Evolutionary conservation across 2,113 vertebrate species (phyloP).

Genomic region (Passer montanus): DNA sequence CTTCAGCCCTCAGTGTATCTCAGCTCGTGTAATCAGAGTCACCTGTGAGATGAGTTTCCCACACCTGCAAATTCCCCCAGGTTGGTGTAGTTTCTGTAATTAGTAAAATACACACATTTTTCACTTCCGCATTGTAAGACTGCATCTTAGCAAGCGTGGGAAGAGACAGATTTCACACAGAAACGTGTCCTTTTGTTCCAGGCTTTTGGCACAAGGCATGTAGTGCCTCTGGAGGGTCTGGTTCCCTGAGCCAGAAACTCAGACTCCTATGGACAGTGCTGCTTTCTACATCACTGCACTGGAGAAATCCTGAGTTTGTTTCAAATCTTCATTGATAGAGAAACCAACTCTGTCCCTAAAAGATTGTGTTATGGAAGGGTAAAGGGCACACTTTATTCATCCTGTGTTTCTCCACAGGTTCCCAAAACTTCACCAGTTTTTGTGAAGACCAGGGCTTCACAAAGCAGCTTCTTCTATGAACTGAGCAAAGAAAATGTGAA

Average conservation of each 20-base stretch:
- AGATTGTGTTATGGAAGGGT: not conserved
- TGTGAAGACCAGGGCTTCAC: not conserved
- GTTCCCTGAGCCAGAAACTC: constrained; percentile 35
- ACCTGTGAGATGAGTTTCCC: not conserved
- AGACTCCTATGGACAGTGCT: not conserved
- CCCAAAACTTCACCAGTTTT: not conserved
- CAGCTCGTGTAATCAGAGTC: not conserved
- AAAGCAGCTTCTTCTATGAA: not conserved
- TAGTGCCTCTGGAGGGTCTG: constrained; percentile 3
- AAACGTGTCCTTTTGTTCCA: not conserved
- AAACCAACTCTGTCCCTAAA: not conserved
- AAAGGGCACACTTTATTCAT: not conserved
- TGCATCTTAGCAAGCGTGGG: not conserved
- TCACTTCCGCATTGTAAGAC: not conserved
- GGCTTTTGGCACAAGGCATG: not conserved
- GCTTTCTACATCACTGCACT: not conserved
- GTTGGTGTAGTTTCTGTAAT: not conserved
- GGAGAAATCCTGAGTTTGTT: not conserved
- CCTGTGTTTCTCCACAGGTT: not conserved
- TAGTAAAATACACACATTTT: not conserved
- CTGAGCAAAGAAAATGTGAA: not conserved
- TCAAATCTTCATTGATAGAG: not conserved
- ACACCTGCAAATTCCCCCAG: not conserved
- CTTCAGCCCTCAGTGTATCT: not conserved
- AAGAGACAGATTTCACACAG: not conserved